A percentile compares a stretch with the other conserved stretches of the same genome.
phyloP scores from a whole-genome alignment of 2,797 vertebrate species.

The Odontamblyopus lacepedii region DNA sequence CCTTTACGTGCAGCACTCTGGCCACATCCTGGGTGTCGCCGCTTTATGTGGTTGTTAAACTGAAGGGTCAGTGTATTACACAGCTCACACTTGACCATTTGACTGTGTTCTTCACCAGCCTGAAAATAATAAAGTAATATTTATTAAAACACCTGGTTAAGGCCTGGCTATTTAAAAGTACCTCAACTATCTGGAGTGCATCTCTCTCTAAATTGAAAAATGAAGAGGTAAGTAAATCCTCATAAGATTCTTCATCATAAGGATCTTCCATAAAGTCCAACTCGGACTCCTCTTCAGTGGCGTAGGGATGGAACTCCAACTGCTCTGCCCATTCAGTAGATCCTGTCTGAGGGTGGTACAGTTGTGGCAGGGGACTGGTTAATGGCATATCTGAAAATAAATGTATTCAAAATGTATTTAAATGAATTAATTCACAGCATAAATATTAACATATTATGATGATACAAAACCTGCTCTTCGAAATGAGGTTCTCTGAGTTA shows the following conservation, averaged over 20 bases:
- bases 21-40: constrained; percentile 81
- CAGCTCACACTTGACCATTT: constrained; percentile 84
- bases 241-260: constrained; percentile 81
- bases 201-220: constrained; percentile 82
- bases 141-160: neutral
- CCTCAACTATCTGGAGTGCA: constrained; percentile 82
- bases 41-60: constrained; percentile 83
- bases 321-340: constrained; percentile 79
- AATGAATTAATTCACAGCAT: neutral
- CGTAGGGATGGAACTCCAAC: constrained; percentile 79
- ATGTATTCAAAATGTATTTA: too few relatives aligned
- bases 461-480: constrained; percentile 74
- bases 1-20: constrained; percentile 81
- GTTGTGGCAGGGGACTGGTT: constrained; percentile 72
- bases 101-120: constrained; percentile 78
- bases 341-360: constrained; percentile 72
- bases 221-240: constrained; percentile 80
- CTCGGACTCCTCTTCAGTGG: constrained; percentile 80
- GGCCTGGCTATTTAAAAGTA: constrained; percentile 22
- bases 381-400: constrained; percentile 74
- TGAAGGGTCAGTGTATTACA: constrained; percentile 81
- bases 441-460: neutral
- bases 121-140: constrained; percentile 27
- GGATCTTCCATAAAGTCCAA: constrained; percentile 84
- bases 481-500: constrained; percentile 78